Evolutionary conservation across 2,797 vertebrate species (phyloP).

Genomic region (Phoebastria nigripes): DNA sequence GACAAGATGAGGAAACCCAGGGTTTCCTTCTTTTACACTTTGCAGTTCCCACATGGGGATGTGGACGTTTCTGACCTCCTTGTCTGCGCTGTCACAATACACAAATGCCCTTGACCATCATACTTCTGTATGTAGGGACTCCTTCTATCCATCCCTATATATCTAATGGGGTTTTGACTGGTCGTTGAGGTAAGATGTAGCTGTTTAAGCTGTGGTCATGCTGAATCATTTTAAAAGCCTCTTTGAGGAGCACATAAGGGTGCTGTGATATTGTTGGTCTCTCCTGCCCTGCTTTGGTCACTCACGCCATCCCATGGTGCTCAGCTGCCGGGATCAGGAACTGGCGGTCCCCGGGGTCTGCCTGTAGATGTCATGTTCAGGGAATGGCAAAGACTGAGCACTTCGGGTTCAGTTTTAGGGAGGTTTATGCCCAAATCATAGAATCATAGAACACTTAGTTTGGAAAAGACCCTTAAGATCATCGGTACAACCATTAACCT

Average conservation of each 20-base stretch:
- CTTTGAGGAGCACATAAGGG: neutral
- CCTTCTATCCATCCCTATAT: neutral
- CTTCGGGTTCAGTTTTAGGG: neutral
- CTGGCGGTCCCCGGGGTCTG: rapidly evolving
- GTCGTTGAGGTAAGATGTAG: neutral
- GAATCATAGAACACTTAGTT: neutral
- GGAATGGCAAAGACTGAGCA: neutral
- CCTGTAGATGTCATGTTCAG: neutral
- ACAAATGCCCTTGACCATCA: neutral
- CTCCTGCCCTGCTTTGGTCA: neutral
- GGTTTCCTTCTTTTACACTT: constrained; percentile 32
- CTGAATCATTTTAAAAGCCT: neutral
- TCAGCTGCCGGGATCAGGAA: neutral
- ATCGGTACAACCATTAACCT: neutral
- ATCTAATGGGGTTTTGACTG: neutral
- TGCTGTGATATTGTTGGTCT: neutral
- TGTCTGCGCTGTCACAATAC: neutral
- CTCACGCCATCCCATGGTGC: neutral
- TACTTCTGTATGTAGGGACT: rapidly evolving
- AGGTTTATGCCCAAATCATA: neutral
- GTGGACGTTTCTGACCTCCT: neutral
- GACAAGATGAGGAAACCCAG: constrained; percentile 2
- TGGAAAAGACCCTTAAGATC: neutral
- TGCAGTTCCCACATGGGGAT: neutral
- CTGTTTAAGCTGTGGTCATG: neutral